Evolutionary conservation across 2,113 vertebrate genomes (phyloP).

Genomic region (rat (Rattus norvegicus)): GRCr8 NC_086036.1:2920001-2920500

Average conservation of each 20-base stretch:
- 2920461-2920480: background rate
- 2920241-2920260: background rate
- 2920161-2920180: background rate
- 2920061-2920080: too few relatives aligned
- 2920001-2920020: background rate
- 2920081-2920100: background rate
- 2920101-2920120: background rate
- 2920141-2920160: background rate
- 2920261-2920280: background rate
- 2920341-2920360: constrained; percentile 5
- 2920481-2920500: background rate
- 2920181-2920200: background rate
- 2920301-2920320: constrained; percentile 39
- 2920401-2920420: background rate
- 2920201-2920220: background rate
- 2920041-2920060: background rate
- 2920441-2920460: background rate
- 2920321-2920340: constrained; percentile 2
- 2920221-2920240: background rate
- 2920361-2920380: background rate
- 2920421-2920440: background rate
- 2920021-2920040: background rate
- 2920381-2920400: background rate
- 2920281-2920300: background rate
- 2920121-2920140: background rate